Evolutionary conservation across 2,113 vertebrate genomes (phyloP).

Genomic region (Drymodes brunneopygia): DNA sequence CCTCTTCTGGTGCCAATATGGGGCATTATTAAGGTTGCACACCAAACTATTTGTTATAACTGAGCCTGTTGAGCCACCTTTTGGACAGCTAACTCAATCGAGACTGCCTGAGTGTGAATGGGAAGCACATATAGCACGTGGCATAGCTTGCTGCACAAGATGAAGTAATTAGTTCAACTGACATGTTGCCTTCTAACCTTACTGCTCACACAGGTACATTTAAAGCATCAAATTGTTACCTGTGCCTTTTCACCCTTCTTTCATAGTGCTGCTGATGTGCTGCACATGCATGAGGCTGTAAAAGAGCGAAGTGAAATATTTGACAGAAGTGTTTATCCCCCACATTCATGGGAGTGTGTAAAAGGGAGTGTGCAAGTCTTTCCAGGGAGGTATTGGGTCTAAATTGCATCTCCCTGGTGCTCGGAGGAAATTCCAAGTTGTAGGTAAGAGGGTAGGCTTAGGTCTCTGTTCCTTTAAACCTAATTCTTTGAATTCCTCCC

Average conservation of each 20-base stretch:
- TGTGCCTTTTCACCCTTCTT: neutral
- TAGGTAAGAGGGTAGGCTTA: neutral
- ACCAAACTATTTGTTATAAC: neutral
- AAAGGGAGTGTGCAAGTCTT: neutral
- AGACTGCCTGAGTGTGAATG: neutral
- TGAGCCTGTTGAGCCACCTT: neutral
- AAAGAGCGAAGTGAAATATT: neutral
- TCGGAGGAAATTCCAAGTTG: neutral
- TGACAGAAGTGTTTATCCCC: neutral
- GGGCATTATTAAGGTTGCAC: neutral
- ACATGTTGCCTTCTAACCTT: neutral
- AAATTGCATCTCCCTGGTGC: neutral
- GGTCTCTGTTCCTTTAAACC: neutral
- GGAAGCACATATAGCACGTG: neutral
- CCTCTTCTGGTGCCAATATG: neutral
- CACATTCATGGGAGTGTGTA: neutral
- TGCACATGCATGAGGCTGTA: neutral
- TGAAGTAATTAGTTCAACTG: neutral
- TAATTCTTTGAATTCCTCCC: neutral
- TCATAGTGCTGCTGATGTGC: neutral
- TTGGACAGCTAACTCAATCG: neutral
- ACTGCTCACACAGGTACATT: neutral
- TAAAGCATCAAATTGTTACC: neutral
- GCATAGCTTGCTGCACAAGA: neutral
- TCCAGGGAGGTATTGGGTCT: neutral